Base-by-base conservation (phyloP, 2,797 vertebrate species). In the Sebastes paucispinis region DNA sequence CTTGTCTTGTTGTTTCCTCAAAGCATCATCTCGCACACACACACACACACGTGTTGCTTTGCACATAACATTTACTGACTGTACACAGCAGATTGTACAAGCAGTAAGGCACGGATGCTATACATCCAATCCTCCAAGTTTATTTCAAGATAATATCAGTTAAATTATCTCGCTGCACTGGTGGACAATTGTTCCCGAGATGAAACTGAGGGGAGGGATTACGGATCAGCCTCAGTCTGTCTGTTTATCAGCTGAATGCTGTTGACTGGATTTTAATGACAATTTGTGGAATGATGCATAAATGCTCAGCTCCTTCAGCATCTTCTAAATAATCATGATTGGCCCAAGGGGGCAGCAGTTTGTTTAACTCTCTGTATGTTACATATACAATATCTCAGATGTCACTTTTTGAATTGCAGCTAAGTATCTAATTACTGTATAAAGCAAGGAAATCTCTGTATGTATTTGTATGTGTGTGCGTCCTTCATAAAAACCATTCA, bases 191-290 rank as follows among this genome's bases (percentile, higher is more conserved):
- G 75, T 81, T 89, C 70, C 59, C 36, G 1, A 69, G 69, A 80
- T 86, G 85, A 85, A 90, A 85, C 75, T 62, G 70, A 76, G 66
- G 75, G 87, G 66, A 74, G 31, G 68, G 75, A 78, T 86, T 85
- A 81, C 66, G 69, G 58, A 75, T 89, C 55, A 36, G 75, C 66
- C 80, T 69, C 57, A 29, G 62, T 20, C 58, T 39, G 69, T 36
- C 71, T 71, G 81, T 88, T 87, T 87, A 89, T 89, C 87, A 80
- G 73, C 70, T 52, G 57, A 74, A 70, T 32, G 77, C 69, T 64
- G 86, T 8, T 83, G 87, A 89, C 89, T 87, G 77, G 83, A 85
- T 85, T 89, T 89, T 87, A 90, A 90, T 89, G 81, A 77, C 79
- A 77, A 85, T 73, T 50, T 76, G 69, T 70, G 60, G 71, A 78